Conservation (phyloP, 2,797 vertebrate species). For the Helostoma temminkii region DNA sequence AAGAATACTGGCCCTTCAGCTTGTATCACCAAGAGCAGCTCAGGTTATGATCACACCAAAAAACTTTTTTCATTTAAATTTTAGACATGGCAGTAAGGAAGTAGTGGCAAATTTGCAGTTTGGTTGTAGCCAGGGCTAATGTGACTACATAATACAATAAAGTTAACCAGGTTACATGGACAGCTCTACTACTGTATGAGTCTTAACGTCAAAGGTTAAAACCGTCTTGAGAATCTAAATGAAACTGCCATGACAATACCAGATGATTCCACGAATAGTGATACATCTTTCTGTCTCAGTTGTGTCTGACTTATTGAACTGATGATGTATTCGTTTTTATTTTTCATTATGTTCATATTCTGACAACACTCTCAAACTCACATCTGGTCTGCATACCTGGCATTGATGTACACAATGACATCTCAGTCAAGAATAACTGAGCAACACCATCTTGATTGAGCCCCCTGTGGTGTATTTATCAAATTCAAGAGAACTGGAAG, state of each 20-base stretch:
- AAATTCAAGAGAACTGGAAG: too few species aligned
- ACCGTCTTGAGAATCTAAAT: neutral
- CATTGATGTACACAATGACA: neutral
- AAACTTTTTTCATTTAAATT: too few species aligned
- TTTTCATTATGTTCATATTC: neutral
- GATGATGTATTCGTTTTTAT: neutral
- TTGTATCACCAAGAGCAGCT: constrained; percentile 31
- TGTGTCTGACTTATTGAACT: too few species aligned
- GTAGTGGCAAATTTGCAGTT: neutral
- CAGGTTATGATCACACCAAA: constrained; percentile 37
- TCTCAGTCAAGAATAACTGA: neutral
- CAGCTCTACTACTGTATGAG: too few species aligned
- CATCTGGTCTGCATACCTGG: constrained; percentile 14
- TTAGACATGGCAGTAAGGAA: too few species aligned
- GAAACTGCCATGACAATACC: neutral
- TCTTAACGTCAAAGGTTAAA: neutral
- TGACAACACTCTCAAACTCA: neutral
- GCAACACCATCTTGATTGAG: neutral
- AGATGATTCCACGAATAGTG: too few species aligned
- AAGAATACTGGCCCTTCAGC: constrained; percentile 12
- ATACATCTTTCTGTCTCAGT: too few species aligned
- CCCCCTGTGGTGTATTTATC: neutral
- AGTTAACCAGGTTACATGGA: too few species aligned
- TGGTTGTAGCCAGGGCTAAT: neutral
- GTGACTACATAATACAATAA: too few species aligned